These are phyloP conservation scores for Felis chaus DNA, from an alignment of 2,113 vertebrate genomes.

Conservation along the genomic window DNA sequence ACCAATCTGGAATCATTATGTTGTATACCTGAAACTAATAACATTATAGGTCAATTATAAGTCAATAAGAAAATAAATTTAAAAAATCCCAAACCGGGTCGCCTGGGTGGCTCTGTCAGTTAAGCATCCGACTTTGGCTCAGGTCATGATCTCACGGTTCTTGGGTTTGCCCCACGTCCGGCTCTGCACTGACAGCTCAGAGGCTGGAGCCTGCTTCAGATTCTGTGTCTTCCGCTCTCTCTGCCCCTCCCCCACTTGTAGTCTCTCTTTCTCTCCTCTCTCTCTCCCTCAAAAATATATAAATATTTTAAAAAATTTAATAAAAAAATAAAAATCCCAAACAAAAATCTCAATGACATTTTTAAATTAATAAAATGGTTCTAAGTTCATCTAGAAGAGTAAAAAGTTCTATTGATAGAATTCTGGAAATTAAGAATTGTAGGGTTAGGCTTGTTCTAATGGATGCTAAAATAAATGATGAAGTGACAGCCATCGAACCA, in stretches of 20 bases:
- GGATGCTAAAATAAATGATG: neutral
- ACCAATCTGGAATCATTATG: neutral
- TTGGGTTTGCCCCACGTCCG: no score
- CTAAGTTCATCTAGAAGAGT: conserved; percentile 15
- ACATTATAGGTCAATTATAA: neutral
- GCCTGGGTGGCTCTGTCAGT: no score
- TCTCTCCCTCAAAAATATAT: no score
- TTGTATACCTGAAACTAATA: neutral
- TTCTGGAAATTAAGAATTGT: conserved; percentile 38
- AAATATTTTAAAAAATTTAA: no score
- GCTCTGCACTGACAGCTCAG: no score
- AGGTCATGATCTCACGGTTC: no score
- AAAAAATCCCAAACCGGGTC: neutral
- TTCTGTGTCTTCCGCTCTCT: no score
- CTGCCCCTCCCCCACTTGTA: no score
- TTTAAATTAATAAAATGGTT: conserved; percentile 9
- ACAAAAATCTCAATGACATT: neutral
- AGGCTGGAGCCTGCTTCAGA: no score
- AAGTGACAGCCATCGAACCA: neutral
- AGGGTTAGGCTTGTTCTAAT: neutral
- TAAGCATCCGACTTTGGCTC: no score
- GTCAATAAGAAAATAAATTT: neutral
- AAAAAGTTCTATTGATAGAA: neutral
- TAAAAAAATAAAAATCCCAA: neutral
- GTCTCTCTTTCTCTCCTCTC: no score